Percentiles rank a stretch among this genome's conserved stretches.
These are phyloP conservation scores for Carcina quercana DNA, from an alignment of 2,888 invertebrate genomes.

Conservation along the genomic window DNA sequence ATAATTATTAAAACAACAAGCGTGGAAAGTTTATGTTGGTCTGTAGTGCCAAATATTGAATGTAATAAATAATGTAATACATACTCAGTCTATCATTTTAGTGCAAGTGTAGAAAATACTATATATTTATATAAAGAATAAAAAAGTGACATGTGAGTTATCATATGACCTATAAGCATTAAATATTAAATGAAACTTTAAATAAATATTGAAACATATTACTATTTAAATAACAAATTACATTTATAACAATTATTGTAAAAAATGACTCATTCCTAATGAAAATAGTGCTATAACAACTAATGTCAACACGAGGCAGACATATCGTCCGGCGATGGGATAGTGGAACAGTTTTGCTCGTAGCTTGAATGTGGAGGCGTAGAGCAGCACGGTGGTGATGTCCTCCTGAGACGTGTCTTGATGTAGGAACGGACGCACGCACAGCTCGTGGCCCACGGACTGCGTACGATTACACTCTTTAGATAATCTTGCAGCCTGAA, in stretches of 20 bases:
- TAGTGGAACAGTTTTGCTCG: conserved; percentile 83
- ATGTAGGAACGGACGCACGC: conserved; percentile 86
- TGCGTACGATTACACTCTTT: conserved; percentile 82
- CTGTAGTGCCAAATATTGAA: too few species aligned
- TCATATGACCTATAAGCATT: neutral
- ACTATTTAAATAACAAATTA: conserved; percentile 2
- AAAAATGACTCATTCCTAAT: conserved; percentile 82
- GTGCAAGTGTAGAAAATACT: too few species aligned
- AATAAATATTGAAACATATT: conserved; percentile 6
- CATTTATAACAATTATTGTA: conserved; percentile 42
- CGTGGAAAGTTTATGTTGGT: too few species aligned
- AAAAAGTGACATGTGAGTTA: neutral
- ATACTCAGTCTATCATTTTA: too few species aligned
- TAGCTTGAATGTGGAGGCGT: conserved; percentile 83
- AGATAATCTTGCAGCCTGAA: conserved; percentile 83
- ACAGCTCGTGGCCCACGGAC: conserved; percentile 84
- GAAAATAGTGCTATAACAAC: conserved; percentile 76
- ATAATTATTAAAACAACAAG: too few species aligned
- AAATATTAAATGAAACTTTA: conserved; percentile 11
- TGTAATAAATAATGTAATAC: too few species aligned
- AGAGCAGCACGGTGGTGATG: conserved; percentile 84
- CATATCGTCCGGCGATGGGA: conserved; percentile 81
- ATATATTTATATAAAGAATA: too few species aligned
- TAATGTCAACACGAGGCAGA: conserved; percentile 77
- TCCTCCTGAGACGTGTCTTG: conserved; percentile 84